These are phyloP conservation scores for Calliphora vomitoria DNA, from an alignment of 2,888 invertebrate species.

Conservation along the genomic window DNA sequence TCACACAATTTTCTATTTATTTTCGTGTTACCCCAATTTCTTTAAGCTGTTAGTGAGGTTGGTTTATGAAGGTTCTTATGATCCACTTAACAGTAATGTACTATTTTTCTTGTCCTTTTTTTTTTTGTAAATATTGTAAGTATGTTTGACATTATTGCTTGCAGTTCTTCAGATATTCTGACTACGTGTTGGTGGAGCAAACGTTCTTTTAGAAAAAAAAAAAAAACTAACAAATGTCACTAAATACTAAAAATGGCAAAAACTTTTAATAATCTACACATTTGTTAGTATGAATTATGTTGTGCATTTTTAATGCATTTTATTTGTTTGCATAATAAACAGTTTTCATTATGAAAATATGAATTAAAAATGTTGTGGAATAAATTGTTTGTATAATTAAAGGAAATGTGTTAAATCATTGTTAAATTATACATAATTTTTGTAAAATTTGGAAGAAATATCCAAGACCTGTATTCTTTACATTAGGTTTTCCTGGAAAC, in stretches of 20 bases:
- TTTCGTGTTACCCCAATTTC: conserved; percentile 2
- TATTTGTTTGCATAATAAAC: conserved; percentile 23
- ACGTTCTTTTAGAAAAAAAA: neutral
- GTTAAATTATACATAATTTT: neutral
- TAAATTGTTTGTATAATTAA: conserved; percentile 3
- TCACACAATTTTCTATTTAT: neutral
- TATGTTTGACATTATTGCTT: neutral
- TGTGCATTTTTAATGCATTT: conserved; percentile 32
- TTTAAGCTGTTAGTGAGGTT: conserved; percentile 29
- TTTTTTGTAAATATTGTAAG: neutral
- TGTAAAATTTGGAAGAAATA: neutral
- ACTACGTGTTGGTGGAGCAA: neutral
- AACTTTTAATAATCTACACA: neutral
- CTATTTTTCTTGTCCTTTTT: neutral
- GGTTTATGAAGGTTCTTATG: conserved; percentile 45
- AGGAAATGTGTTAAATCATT: neutral
- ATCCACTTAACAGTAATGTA: conserved; percentile 30
- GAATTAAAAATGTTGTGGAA: neutral
- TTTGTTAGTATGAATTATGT: neutral
- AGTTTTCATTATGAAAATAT: neutral
- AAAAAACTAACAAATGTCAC: neutral
- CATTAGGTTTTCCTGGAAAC: no score
- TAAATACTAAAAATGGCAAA: neutral
- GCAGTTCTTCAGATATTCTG: neutral
- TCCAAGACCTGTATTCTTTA: no score